Conservation (phyloP, 2,113 vertebrate species). For the Sylvietta virens region DNA sequence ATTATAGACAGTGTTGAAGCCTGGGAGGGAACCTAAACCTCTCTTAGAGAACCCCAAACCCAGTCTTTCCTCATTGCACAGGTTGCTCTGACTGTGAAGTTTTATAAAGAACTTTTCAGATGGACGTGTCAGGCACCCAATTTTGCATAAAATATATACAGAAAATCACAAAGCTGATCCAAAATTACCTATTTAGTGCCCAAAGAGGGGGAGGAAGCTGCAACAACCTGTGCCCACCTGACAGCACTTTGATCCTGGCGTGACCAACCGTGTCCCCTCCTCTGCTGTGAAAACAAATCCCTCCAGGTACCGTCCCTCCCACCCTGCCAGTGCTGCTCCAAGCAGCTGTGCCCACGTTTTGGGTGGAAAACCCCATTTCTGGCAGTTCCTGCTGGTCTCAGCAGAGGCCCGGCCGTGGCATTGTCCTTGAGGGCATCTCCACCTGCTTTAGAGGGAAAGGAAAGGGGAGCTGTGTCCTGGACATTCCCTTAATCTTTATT, state of each 20-base stretch:
- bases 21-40: constrained; percentile 21
- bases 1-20: not conserved
- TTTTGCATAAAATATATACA: not conserved
- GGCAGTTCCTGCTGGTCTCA: not conserved
- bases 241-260: not conserved
- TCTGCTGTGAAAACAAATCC: not conserved
- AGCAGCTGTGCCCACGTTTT: not conserved
- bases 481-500: rapidly evolving
- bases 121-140: not conserved
- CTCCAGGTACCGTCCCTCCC: not conserved
- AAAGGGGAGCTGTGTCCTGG: not conserved
- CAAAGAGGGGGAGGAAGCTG: not conserved
- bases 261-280: rapidly evolving
- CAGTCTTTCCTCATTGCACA: not conserved
- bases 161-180: not conserved
- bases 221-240: not conserved
- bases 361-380: not conserved
- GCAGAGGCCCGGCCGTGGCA: not conserved
- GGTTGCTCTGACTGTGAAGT: not conserved
- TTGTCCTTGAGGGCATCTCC: not conserved
- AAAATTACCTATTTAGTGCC: not conserved
- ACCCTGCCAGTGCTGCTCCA: not conserved
- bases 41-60: not conserved
- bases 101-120: not conserved
- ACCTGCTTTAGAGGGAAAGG: not conserved